Evolutionary conservation across 2,113 vertebrate species (phyloP).

Genomic region (Physeter macrocephalus): DNA sequence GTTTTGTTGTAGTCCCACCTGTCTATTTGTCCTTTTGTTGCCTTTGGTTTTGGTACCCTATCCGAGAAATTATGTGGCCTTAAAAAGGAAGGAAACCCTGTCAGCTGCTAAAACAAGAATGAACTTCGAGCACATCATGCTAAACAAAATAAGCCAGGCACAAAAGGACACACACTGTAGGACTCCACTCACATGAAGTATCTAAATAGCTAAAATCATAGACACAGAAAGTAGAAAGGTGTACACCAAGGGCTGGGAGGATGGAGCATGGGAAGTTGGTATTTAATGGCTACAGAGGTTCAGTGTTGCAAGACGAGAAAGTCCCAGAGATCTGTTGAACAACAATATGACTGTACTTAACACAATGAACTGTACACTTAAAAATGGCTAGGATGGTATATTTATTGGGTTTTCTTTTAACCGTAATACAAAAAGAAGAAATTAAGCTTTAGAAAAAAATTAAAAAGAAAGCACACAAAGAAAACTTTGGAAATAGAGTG

Average conservation of each 20-base stretch:
- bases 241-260: not conserved
- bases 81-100: rapidly evolving
- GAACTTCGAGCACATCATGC: rapidly evolving
- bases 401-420: not conserved
- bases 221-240: not conserved
- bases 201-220: no score
- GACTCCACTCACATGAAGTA: rapidly evolving
- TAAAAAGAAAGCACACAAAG: not conserved
- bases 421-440: not conserved
- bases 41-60: no score
- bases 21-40: no score
- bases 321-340: not conserved
- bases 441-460: not conserved
- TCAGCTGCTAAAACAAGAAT: no score
- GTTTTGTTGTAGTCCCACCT: no score
- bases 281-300: not conserved
- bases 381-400: no score
- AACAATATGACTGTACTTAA: rapidly evolving
- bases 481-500: not conserved
- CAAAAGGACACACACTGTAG: not conserved
- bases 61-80: not conserved
- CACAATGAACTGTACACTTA: rapidly evolving
- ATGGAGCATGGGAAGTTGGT: rapidly evolving
- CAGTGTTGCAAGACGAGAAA: rapidly evolving
- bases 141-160: not conserved